Conservation (phyloP, 2,888 invertebrate species). For the Thymelicus lineola region DNA sequence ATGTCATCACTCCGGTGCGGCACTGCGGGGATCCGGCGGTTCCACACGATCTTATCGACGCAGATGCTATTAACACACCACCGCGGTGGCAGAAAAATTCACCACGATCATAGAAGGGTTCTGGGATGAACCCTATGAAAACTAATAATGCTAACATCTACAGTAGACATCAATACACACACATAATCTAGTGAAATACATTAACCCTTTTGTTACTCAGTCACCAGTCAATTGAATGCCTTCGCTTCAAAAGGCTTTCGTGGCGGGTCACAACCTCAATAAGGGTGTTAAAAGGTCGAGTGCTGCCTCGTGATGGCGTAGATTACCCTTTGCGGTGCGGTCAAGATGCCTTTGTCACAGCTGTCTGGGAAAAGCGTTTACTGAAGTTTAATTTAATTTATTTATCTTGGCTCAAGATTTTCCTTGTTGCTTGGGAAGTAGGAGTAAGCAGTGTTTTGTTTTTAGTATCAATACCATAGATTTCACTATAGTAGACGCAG, state of each 20-base stretch:
- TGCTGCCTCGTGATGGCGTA: slow-evolving; percentile 13
- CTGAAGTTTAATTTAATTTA: neutral
- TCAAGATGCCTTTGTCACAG: slow-evolving; percentile 25
- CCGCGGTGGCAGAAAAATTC: too few species aligned
- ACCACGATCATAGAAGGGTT: too few species aligned
- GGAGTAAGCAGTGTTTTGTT: too few species aligned
- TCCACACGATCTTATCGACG: too few species aligned
- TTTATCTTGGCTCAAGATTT: slow-evolving; percentile 1
- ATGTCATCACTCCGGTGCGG: too few species aligned
- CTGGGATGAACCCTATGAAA: too few species aligned
- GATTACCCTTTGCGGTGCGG: slow-evolving; percentile 34
- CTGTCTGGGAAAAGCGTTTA: slow-evolving; percentile 7
- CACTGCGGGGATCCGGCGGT: too few species aligned
- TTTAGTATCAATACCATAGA: too few species aligned
- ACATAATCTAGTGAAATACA: neutral
- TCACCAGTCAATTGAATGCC: slow-evolving; percentile 27
- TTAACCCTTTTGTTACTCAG: slow-evolving; percentile 20
- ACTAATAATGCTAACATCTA: neutral
- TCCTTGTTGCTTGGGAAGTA: too few species aligned
- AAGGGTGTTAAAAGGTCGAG: slow-evolving; percentile 28
- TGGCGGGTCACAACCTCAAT: slow-evolving; percentile 26
- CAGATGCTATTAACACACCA: too few species aligned
- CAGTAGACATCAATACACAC: neutral
- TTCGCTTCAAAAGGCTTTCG: slow-evolving; percentile 28
- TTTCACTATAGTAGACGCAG: too few species aligned